Evolutionary conservation across 2,888 invertebrate species (phyloP).

Genomic region (Chrysotoxum bicinctum): DNA sequence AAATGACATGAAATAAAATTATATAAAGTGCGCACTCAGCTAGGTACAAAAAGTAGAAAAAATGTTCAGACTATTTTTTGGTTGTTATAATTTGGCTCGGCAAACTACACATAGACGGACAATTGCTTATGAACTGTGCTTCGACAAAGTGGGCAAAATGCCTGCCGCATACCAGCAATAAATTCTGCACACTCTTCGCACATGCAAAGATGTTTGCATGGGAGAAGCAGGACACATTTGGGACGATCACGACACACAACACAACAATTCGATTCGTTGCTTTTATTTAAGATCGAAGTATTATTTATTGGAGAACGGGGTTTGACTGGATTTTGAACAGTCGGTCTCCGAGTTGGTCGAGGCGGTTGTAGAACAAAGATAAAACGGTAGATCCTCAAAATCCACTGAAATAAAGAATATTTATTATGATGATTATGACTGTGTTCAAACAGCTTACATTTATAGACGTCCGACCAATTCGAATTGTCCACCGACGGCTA

Average conservation of each 20-base stretch:
- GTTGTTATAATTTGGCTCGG: background rate
- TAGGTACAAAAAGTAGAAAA: constrained; percentile 27
- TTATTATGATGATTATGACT: background rate
- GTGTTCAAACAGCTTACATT: constrained; percentile 25
- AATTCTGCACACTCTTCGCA: constrained; percentile 74
- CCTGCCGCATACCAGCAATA: constrained; percentile 39
- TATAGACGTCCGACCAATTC: constrained; percentile 9
- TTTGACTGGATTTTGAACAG: background rate
- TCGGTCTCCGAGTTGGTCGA: background rate
- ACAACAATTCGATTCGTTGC: constrained; percentile 67
- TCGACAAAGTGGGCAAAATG: constrained; percentile 75
- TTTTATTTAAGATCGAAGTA: constrained; percentile 22
- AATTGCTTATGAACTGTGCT: constrained; percentile 56
- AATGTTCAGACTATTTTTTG: constrained; percentile 48
- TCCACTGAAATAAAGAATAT: constrained; percentile 41
- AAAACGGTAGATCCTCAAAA: constrained; percentile 31
- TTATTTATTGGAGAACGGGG: constrained; percentile 5
- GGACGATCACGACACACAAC: constrained; percentile 74
- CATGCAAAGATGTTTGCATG: constrained; percentile 76
- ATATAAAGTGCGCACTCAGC: background rate
- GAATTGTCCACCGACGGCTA: constrained; percentile 17
- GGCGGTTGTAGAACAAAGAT: constrained; percentile 51
- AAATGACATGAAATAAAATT: background rate
- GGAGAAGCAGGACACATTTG: constrained; percentile 74
- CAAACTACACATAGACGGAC: constrained; percentile 52